Evolutionary conservation across 2,888 invertebrate species (phyloP).

Genomic region (Thysanoteuthis rhombus): DNA sequence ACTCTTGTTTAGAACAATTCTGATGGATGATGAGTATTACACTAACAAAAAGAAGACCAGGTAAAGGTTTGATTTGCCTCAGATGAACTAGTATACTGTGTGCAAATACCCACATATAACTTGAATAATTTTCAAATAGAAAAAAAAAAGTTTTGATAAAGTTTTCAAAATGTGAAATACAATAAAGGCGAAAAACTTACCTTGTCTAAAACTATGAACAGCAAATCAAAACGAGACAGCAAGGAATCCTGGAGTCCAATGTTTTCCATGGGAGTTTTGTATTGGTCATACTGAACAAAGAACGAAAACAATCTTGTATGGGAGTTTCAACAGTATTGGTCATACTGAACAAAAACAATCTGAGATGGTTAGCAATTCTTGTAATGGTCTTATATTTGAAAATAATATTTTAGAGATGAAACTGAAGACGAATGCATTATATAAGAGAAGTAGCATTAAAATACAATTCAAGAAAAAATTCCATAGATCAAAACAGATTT

Average conservation of each 20-base stretch:
- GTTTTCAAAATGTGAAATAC: not conserved
- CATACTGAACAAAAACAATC: constrained; percentile 78
- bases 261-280: constrained; percentile 99
- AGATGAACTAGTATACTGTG: no score
- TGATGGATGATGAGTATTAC: no score
- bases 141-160: not conserved
- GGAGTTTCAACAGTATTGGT: constrained; percentile 91
- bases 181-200: constrained; percentile 68
- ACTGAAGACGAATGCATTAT: no score
- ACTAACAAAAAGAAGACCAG: no score
- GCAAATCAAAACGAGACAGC: constrained; percentile 95
- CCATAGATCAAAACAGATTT: no score
- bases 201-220: constrained; percentile 96
- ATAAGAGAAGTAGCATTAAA: no score
- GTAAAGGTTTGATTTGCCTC: not conserved
- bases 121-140: not conserved
- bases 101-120: no score
- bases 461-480: no score
- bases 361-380: not conserved
- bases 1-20: no score
- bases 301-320: not conserved
- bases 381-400: no score
- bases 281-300: constrained; percentile 88
- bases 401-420: no score
- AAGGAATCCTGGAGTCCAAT: constrained; percentile 89